Percentiles rank a stretch among this genome's conserved stretches.
Evolutionary conservation across 2,888 invertebrate species (phyloP).

Genomic region (Tipula confusa): DNA sequence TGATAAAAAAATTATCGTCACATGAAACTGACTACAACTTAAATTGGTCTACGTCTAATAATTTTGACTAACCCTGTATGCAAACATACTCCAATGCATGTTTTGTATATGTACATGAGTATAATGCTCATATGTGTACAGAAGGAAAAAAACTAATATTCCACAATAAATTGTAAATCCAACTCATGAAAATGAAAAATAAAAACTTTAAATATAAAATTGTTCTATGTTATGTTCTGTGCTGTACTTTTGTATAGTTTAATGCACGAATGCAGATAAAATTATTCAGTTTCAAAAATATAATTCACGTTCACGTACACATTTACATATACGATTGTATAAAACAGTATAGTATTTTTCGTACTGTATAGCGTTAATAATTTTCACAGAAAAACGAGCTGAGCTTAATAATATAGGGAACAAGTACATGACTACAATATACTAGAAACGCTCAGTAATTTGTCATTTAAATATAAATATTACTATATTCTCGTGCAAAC

Average conservation of each 20-base stretch:
- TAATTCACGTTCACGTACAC: slow-evolving; percentile 8
- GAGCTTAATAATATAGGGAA: no score
- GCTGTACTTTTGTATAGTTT: not conserved
- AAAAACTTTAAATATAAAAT: not conserved
- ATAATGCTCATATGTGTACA: not conserved
- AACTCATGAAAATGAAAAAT: not conserved
- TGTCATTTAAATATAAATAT: no score
- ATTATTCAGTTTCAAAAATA: slow-evolving; percentile 7
- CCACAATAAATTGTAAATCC: slow-evolving; percentile 25
- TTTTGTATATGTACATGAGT: no score
- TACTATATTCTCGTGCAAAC: no score
- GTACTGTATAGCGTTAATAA: not conserved
- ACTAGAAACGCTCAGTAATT: no score
- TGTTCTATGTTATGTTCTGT: not conserved
- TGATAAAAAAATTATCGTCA: no score
- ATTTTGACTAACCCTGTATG: no score
- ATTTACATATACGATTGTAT: not conserved
- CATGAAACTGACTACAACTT: no score
- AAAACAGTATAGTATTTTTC: not conserved
- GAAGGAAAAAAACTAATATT: not conserved
- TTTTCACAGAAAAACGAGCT: not conserved
- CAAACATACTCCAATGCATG: not conserved
- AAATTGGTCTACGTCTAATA: no score
- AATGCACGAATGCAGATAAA: slow-evolving; percentile 30
- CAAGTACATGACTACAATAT: no score